Percentiles rank a stretch among this genome's conserved stretches.
phyloP scores from a whole-genome alignment of 2,113 vertebrate genomes.

The Microtus ochrogaster region DNA sequence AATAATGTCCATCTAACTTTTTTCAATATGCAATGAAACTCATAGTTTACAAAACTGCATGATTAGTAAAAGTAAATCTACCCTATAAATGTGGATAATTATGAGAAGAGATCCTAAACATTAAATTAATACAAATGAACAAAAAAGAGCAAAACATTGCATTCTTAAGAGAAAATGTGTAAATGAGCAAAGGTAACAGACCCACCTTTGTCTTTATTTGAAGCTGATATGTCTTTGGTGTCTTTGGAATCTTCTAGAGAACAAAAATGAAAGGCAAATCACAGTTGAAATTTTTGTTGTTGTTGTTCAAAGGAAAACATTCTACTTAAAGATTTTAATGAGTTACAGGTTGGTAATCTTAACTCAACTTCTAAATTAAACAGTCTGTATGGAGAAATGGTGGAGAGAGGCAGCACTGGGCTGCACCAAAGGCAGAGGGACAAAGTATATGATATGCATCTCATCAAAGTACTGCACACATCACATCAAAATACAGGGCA shows the following conservation, averaged over 20 bases:
- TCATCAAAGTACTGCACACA: neutral
- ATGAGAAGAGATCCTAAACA: neutral
- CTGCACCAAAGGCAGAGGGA: neutral
- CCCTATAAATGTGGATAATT: neutral
- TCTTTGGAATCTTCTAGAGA: constrained; percentile 59
- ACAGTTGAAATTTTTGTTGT: neutral
- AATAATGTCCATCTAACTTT: neutral
- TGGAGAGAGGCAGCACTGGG: fast-evolving
- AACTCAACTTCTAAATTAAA: neutral
- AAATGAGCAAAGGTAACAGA: neutral
- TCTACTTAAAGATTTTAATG: neutral
- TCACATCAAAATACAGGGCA: neutral
- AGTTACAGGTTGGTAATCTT: neutral
- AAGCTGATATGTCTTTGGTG: constrained; percentile 45
- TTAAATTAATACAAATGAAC: neutral
- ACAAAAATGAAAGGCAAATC: neutral
- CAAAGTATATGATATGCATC: neutral
- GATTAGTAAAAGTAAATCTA: neutral
- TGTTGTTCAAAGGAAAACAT: constrained; percentile 11
- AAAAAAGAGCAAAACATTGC: neutral
- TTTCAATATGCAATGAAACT: neutral
- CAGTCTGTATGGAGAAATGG: neutral
- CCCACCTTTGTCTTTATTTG: constrained; percentile 71
- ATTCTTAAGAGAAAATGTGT: neutral
- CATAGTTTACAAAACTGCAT: constrained; percentile 7